phyloP scores from a whole-genome alignment of 2,888 invertebrate genomes.

The Aquatica leii region DNA sequence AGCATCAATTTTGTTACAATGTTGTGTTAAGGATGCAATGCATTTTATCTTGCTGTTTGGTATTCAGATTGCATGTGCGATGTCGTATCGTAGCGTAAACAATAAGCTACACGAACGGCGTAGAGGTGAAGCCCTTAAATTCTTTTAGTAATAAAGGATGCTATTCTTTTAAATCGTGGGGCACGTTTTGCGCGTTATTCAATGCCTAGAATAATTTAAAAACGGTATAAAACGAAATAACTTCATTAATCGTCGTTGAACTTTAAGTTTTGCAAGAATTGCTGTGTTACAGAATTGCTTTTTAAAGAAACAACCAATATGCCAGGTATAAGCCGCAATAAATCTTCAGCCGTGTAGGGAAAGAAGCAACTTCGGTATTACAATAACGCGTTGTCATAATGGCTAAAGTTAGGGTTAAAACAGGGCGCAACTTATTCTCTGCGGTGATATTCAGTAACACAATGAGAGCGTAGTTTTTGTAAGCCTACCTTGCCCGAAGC shows the following conservation, averaged over 20 bases:
- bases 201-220: constrained; percentile 15
- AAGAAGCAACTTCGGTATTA: constrained; percentile 57
- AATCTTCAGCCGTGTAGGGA: constrained; percentile 51
- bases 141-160: constrained; percentile 31
- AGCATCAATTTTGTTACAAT: constrained; percentile 32
- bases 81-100: constrained; percentile 35
- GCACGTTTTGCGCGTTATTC: constrained; percentile 20
- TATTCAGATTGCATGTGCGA: constrained; percentile 38
- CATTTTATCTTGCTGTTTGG: constrained; percentile 37
- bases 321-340: constrained; percentile 53
- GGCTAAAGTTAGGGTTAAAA: constrained; percentile 59
- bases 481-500: constrained; percentile 51
- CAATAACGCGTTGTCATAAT: constrained; percentile 57
- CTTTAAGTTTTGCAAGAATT: neutral
- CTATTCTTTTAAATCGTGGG: constrained; percentile 22
- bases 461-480: constrained; percentile 57
- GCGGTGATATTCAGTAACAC: constrained; percentile 57
- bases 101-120: constrained; percentile 34
- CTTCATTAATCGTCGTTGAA: constrained; percentile 13
- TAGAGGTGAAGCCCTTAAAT: constrained; percentile 26
- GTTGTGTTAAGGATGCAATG: constrained; percentile 34
- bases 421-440: constrained; percentile 57
- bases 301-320: constrained; percentile 20
- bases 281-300: constrained; percentile 11
- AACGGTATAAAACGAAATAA: constrained; percentile 19